phyloP scores from a whole-genome alignment of 2,113 vertebrate genomes.

The Capreolus pygargus region DNA sequence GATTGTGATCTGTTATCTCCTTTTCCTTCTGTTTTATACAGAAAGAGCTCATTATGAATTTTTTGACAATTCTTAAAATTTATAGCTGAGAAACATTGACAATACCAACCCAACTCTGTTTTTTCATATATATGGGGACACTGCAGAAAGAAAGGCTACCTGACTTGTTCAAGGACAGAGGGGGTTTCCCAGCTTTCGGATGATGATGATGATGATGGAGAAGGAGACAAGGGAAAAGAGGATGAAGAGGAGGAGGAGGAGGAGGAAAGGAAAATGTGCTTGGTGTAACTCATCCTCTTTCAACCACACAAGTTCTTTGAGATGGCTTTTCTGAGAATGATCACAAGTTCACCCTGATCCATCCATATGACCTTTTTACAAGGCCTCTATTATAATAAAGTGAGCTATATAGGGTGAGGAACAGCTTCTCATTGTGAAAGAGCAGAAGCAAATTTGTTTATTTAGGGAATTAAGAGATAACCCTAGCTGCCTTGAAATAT shows the following conservation, averaged over 20 bases:
- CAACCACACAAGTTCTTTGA: neutral
- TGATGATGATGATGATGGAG: neutral
- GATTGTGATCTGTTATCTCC: neutral
- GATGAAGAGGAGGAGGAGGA: neutral
- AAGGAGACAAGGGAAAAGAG: neutral
- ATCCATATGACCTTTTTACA: neutral
- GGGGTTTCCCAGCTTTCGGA: neutral
- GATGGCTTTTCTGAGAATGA: neutral
- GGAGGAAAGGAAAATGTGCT: neutral
- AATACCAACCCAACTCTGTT: neutral
- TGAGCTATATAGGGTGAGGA: neutral
- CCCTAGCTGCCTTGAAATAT: neutral
- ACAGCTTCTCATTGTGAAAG: neutral
- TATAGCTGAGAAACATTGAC: neutral
- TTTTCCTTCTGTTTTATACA: neutral
- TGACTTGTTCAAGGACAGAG: neutral
- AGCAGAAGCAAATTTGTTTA: neutral
- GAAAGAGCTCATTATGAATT: neutral
- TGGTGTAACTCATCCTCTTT: neutral
- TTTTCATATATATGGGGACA: neutral
- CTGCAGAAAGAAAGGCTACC: neutral
- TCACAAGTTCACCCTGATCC: neutral
- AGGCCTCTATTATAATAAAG: neutral
- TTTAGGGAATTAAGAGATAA: neutral
- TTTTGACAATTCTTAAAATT: neutral